Conservation (phyloP, 2,113 vertebrate species). For the Tragelaphus buxtoni region DNA sequence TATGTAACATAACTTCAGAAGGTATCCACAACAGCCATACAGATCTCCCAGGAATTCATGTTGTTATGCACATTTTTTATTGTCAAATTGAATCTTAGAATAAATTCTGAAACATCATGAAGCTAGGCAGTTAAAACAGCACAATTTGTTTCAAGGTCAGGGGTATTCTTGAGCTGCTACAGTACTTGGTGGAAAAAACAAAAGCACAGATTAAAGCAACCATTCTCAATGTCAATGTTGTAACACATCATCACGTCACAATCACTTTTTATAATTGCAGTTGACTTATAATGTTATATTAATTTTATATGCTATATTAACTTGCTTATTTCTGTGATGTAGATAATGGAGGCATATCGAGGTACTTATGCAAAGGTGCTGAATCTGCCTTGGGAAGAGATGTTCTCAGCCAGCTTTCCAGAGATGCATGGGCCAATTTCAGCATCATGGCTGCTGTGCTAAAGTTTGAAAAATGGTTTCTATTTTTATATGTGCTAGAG, state of each 20-base stretch:
- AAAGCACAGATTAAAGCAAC: background rate
- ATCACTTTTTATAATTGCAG: background rate
- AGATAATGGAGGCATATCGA: background rate
- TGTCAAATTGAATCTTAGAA: background rate
- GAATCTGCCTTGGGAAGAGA: background rate
- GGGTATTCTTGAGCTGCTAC: background rate
- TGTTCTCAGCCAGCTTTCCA: background rate
- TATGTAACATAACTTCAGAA: background rate
- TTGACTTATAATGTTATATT: background rate
- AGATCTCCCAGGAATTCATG: background rate
- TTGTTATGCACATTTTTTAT: background rate
- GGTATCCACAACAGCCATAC: background rate
- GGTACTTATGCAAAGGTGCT: background rate
- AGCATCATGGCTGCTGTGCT: background rate
- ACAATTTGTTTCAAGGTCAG: background rate
- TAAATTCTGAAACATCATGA: background rate
- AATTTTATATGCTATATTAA: background rate
- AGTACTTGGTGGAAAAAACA: background rate
- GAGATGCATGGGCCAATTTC: background rate
- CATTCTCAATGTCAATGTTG: background rate
- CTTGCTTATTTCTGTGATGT: background rate
- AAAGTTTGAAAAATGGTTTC: background rate
- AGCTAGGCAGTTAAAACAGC: background rate
- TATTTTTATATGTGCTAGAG: background rate
- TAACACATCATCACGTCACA: background rate